phyloP scores from a whole-genome alignment of 2,888 invertebrate species.

The Drosophila pullipes region DNA sequence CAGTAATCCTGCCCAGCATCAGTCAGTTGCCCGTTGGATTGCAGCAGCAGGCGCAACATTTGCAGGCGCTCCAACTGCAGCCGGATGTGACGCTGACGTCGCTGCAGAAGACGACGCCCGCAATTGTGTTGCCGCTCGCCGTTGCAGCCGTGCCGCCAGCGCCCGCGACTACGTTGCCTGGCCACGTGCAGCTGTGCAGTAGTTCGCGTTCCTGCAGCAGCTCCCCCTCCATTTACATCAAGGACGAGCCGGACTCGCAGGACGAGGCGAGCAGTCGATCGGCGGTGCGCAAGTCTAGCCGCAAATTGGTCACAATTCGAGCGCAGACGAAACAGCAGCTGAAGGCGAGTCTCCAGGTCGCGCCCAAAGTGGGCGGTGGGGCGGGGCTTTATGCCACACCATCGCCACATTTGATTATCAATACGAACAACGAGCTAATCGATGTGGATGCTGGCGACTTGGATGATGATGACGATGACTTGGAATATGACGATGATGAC shows the following conservation, averaged over 20 bases:
- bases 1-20: conserved; percentile 38
- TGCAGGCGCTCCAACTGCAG: conserved; percentile 74
- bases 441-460: conserved; percentile 74
- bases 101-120: conserved; percentile 48
- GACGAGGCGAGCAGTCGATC: conserved; percentile 31
- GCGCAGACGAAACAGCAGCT: conserved; percentile 70
- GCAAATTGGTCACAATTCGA: conserved; percentile 64
- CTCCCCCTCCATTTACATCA: conserved; percentile 83
- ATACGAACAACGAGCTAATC: conserved; percentile 73
- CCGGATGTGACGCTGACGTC: conserved; percentile 77
- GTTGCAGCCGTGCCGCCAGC: conserved; percentile 15
- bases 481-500: conserved; percentile 73
- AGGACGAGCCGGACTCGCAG: conserved; percentile 81
- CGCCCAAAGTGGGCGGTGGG: conserved; percentile 20
- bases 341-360: conserved; percentile 55
- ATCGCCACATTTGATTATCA: conserved; percentile 64
- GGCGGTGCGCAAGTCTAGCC: conserved; percentile 8
- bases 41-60: conserved; percentile 70
- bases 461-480: conserved; percentile 68
- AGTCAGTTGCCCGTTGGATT: conserved; percentile 56
- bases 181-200: conserved; percentile 42
- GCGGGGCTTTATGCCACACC: conserved; percentile 57
- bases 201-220: conserved; percentile 80
- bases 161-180: conserved; percentile 7
- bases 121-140: conserved; percentile 10